Evolutionary conservation across 2,888 invertebrate genomes (phyloP).

Genomic region (Physocephala rufipes): DNA sequence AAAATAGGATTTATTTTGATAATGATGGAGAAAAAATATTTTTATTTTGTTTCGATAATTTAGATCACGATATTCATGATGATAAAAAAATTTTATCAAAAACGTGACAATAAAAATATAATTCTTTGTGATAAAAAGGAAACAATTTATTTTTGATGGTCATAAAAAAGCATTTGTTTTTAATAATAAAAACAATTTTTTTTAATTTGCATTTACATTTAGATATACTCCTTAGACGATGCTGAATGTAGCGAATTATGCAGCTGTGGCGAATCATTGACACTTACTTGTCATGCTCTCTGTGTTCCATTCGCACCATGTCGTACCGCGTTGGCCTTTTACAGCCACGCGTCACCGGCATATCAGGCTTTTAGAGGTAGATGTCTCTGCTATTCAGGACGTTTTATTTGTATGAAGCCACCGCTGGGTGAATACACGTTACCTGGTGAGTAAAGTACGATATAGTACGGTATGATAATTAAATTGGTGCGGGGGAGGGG

Average conservation of each 20-base stretch:
- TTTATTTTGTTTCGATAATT: no score
- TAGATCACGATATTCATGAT: no score
- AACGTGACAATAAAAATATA: no score
- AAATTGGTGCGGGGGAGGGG: not conserved
- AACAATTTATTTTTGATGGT: not conserved
- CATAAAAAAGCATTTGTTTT: not conserved
- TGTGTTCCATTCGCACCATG: constrained; percentile 89
- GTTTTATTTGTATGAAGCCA: constrained; percentile 92
- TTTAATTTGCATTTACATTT: not conserved
- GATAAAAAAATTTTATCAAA: no score
- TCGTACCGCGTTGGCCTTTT: constrained; percentile 87
- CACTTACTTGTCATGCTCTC: constrained; percentile 86
- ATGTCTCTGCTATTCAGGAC: constrained; percentile 90
- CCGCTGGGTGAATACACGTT: constrained; percentile 70
- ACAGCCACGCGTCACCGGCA: constrained; percentile 89
- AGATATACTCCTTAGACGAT: constrained; percentile 74
- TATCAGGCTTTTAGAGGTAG: constrained; percentile 89
- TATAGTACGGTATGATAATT: no score
- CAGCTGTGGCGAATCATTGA: constrained; percentile 80
- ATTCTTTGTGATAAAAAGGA: not conserved
- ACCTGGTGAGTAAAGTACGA: constrained; percentile 57
- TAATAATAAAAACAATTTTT: no score
- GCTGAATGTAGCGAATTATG: constrained; percentile 91
- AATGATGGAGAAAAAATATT: no score
- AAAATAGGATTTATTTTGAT: no score